A percentile compares a stretch with the other conserved stretches of the same genome.
phyloP scores from a whole-genome alignment of 1,140 invertebrate species.

The Trypoxylus dichotomus region DNA sequence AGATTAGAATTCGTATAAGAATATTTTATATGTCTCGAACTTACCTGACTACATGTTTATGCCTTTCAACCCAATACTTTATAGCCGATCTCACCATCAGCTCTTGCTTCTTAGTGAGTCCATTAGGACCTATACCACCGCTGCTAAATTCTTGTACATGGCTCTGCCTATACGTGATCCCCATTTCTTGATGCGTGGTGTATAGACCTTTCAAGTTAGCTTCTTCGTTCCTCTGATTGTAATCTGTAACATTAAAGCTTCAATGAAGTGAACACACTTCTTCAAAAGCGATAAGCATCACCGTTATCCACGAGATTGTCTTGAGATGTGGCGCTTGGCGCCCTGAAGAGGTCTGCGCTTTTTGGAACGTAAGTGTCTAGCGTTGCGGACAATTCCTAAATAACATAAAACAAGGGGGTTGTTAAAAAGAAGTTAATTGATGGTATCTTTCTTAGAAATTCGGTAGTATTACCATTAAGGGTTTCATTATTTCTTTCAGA shows the following conservation, averaged over 20 bases:
- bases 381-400: conserved; percentile 70
- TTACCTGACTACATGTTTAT: conserved; percentile 82
- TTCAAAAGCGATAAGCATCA: conserved; percentile 36
- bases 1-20: background rate
- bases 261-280: background rate
- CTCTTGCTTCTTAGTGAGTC: conserved; percentile 78
- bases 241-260: conserved; percentile 43
- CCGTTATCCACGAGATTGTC: conserved; percentile 59
- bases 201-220: conserved; percentile 73
- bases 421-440: background rate
- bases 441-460: background rate
- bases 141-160: conserved; percentile 62
- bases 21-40: conserved; percentile 34
- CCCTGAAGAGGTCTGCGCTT: conserved; percentile 73
- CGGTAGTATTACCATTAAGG: conserved; percentile 62
- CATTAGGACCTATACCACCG: conserved; percentile 70
- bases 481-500: conserved; percentile 81
- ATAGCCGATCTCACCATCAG: conserved; percentile 79
- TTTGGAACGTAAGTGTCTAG: conserved; percentile 78
- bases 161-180: conserved; percentile 68
- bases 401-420: background rate
- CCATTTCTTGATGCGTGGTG: conserved; percentile 74
- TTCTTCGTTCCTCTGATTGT: conserved; percentile 55
- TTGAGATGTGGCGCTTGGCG: conserved; percentile 60
- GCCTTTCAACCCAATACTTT: conserved; percentile 85